These are phyloP conservation scores for Ctenosaura bakeri DNA, from an alignment of 2,797 vertebrate species.

Conservation along the genomic window DNA sequence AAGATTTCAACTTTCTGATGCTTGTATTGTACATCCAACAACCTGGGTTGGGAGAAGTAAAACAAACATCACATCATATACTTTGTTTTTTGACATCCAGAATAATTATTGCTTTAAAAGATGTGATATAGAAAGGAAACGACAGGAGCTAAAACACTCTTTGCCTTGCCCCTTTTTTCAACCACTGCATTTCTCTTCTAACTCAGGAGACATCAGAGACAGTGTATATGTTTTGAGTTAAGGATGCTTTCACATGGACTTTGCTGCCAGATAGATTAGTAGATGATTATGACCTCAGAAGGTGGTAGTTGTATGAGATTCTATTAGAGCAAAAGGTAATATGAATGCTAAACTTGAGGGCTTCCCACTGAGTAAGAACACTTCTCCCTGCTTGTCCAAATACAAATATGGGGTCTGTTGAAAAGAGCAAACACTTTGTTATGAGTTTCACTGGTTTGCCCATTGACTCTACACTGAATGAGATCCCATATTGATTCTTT, in stretches of 20 bases:
- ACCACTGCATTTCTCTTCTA: background rate
- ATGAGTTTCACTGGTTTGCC: conserved; percentile 15
- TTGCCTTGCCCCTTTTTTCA: background rate
- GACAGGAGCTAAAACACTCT: conserved; percentile 3
- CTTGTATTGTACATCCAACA: background rate
- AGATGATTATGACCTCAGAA: conserved; percentile 41
- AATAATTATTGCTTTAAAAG: background rate
- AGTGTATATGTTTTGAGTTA: too few species aligned
- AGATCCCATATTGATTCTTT: too few species aligned
- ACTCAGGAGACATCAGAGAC: background rate
- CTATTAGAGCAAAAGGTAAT: conserved; percentile 41
- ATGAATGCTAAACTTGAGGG: conserved; percentile 36
- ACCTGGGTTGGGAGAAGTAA: background rate
- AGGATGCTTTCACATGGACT: background rate
- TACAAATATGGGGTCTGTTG: conserved; percentile 6
- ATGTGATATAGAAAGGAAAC: background rate
- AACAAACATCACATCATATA: background rate
- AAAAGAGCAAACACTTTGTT: rapidly evolving
- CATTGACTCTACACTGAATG: background rate
- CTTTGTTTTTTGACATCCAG: background rate
- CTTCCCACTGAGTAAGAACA: conserved; percentile 30
- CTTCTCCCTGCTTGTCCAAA: background rate
- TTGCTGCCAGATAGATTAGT: conserved; percentile 13
- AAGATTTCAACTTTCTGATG: background rate
- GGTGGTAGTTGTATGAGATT: conserved; percentile 44